phyloP scores from a whole-genome alignment of 2,888 invertebrate species.

The Ypsolopha scabrella region DNA sequence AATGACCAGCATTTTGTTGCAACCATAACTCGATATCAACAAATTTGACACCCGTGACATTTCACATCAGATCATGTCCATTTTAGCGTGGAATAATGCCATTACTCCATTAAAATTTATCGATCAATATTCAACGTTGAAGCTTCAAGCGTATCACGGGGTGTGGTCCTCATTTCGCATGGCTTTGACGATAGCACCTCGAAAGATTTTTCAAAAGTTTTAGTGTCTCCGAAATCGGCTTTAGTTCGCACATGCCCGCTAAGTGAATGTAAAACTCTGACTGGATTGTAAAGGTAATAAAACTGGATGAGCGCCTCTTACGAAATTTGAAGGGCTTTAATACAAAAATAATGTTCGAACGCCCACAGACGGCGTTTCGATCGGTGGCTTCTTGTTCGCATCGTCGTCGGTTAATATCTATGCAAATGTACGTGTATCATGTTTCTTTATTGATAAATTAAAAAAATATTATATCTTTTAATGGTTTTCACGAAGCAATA shows the following conservation, averaged over 20 bases:
- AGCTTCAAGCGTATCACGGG: constrained; percentile 9
- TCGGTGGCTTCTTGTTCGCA: constrained; percentile 1
- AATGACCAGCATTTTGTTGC: too few relatives aligned
- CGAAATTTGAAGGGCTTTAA: constrained; percentile 32
- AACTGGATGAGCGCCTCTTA: constrained; percentile 26
- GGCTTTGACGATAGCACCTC: constrained; percentile 30
- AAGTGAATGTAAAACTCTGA: constrained; percentile 44
- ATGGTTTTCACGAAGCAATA: background rate
- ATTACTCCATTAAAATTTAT: too few relatives aligned
- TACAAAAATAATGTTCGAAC: constrained; percentile 36
- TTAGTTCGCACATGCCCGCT: constrained; percentile 40
- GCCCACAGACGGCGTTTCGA: constrained; percentile 24
- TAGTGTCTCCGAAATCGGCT: constrained; percentile 26
- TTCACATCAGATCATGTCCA: too few relatives aligned
- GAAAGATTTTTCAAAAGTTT: constrained; percentile 20
- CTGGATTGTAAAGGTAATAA: constrained; percentile 17
- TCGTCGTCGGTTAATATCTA: constrained; percentile 4
- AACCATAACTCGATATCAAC: too few relatives aligned
- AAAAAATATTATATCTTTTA: background rate
- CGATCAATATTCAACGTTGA: too few relatives aligned
- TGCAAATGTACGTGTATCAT: constrained; percentile 5
- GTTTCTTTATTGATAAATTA: constrained; percentile 4
- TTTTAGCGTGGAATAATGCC: too few relatives aligned
- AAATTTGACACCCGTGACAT: too few relatives aligned
- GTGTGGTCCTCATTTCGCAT: constrained; percentile 52